phyloP scores from a whole-genome alignment of 2,113 vertebrate species.

The Serinus canaria region DNA sequence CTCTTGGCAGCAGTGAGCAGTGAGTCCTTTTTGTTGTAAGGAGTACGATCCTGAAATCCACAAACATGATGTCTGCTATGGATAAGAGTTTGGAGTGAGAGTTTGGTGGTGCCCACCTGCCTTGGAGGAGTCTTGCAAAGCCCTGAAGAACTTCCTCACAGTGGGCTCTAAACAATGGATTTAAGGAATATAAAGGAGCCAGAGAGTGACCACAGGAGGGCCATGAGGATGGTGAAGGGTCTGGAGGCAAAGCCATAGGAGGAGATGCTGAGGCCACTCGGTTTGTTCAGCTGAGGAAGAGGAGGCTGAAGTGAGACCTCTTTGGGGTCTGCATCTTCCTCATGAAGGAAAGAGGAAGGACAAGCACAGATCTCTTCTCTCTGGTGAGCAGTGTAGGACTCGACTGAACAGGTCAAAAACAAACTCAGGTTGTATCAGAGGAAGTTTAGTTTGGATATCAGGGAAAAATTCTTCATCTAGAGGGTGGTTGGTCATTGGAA shows the following conservation, averaged over 20 bases:
- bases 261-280: background rate
- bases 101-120: background rate
- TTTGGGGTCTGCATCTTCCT: background rate
- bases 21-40: background rate
- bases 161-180: background rate
- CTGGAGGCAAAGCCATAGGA: background rate
- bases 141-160: background rate
- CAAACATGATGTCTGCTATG: background rate
- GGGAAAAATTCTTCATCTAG: background rate
- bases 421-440: background rate
- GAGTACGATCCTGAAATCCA: background rate
- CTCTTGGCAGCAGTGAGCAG: background rate
- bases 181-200: background rate
- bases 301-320: background rate
- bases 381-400: background rate
- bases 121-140: background rate
- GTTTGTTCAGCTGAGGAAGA: background rate
- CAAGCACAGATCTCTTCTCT: background rate
- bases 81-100: background rate
- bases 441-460: background rate
- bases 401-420: background rate
- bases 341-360: background rate
- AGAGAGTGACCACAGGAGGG: background rate
- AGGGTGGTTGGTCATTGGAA: background rate
- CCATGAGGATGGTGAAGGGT: background rate